Evolutionary conservation across 2,888 invertebrate species (phyloP).

Genomic region (Nycteola revayana): DNA sequence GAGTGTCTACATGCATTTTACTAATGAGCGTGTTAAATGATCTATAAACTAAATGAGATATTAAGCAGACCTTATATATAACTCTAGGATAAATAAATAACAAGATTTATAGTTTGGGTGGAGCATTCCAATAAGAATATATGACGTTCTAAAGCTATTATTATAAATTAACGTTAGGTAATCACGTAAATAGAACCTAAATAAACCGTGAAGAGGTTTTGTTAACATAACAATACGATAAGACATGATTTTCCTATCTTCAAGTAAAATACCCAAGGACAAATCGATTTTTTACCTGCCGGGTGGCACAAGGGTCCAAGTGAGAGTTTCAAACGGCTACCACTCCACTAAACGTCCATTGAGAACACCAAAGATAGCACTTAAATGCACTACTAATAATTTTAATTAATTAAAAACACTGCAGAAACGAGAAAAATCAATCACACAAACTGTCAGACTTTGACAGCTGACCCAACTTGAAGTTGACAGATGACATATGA

Average conservation of each 20-base stretch:
- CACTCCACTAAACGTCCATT: slow-evolving; percentile 30
- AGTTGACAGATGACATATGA: neutral
- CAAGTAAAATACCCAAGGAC: slow-evolving; percentile 43
- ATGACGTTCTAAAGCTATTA: neutral
- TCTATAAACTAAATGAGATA: too few relatives aligned
- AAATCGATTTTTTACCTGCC: slow-evolving; percentile 44
- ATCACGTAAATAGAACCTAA: slow-evolving; percentile 30
- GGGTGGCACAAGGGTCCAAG: slow-evolving; percentile 18
- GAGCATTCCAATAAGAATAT: neutral
- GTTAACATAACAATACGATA: slow-evolving; percentile 63
- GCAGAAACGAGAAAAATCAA: slow-evolving; percentile 30
- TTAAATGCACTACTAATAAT: slow-evolving; percentile 9
- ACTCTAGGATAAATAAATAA: neutral
- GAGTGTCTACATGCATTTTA: too few relatives aligned
- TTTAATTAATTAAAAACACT: slow-evolving; percentile 26
- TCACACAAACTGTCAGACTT: slow-evolving; percentile 17
- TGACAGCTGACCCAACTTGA: slow-evolving; percentile 28
- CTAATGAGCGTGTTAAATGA: too few relatives aligned
- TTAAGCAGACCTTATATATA: too few relatives aligned
- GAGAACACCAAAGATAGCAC: slow-evolving; percentile 12
- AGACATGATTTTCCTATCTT: slow-evolving; percentile 36
- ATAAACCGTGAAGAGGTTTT: slow-evolving; percentile 48
- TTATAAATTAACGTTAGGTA: slow-evolving; percentile 16
- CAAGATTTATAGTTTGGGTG: neutral
- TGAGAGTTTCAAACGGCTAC: slow-evolving; percentile 13